Evolutionary conservation across 2,888 invertebrate species (phyloP).

Genomic region (Polyploca ridens): DNA sequence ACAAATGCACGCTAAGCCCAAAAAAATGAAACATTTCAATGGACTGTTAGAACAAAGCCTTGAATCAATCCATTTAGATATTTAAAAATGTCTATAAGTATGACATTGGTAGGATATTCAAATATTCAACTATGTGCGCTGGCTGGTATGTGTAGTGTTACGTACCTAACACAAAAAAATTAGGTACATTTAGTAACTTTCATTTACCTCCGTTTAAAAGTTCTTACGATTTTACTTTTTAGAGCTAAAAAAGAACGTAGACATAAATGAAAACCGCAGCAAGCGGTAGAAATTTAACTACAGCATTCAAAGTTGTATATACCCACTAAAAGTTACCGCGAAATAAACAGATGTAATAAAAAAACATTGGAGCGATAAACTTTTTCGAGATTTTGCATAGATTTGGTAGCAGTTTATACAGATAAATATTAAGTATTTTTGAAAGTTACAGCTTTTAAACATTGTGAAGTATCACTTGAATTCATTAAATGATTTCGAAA

Average conservation of each 20-base stretch:
- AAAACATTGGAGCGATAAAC: slow-evolving; percentile 17
- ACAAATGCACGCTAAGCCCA: too few species aligned
- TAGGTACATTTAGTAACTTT: background rate
- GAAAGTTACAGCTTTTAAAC: too few species aligned
- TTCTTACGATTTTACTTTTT: background rate
- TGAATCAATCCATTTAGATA: too few species aligned
- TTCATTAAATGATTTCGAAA: too few species aligned
- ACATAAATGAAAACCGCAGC: background rate
- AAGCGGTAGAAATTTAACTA: background rate
- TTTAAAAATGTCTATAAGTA: too few species aligned
- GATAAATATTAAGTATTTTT: background rate
- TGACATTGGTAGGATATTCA: too few species aligned
- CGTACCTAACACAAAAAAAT: background rate
- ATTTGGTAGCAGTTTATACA: background rate
- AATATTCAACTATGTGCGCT: too few species aligned
- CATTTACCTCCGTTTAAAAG: slow-evolving; percentile 1
- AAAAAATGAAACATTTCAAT: too few species aligned
- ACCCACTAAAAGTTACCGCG: background rate
- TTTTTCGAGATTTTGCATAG: slow-evolving; percentile 15
- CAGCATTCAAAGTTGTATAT: slow-evolving; percentile 7
- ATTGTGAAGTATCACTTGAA: too few species aligned
- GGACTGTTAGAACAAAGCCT: too few species aligned
- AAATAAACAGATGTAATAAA: slow-evolving; percentile 2
- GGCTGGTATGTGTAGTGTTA: background rate
- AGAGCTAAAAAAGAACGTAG: background rate